These are phyloP conservation scores for Macropus fuliginosus DNA, from an alignment of 2,797 vertebrate species.

Conservation along the genomic window DNA sequence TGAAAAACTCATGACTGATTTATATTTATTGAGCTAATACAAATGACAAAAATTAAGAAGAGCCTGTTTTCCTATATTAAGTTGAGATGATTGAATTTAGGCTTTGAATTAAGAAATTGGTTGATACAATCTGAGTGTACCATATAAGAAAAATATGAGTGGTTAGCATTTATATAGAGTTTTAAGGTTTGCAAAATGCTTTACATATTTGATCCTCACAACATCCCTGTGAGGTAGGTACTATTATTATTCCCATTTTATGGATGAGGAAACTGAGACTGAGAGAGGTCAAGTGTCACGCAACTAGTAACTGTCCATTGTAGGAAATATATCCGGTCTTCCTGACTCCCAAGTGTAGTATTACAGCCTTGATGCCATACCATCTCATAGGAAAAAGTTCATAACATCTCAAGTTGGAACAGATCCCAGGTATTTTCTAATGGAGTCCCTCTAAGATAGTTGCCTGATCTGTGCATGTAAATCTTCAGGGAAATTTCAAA, in stretches of 20 bases:
- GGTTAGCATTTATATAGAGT: background rate
- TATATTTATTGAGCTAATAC: background rate
- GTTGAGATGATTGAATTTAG: background rate
- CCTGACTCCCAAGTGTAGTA: background rate
- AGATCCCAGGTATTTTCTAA: background rate
- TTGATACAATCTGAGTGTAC: background rate
- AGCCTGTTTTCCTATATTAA: background rate
- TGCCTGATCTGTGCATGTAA: background rate
- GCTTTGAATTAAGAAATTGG: slow-evolving; percentile 4
- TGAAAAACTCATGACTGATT: background rate
- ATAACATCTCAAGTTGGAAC: background rate
- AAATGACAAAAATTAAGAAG: slow-evolving; percentile 8
- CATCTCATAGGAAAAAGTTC: background rate
- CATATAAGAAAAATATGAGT: background rate
- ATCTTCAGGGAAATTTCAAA: background rate
- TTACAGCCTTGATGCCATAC: background rate
- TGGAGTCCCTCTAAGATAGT: background rate
- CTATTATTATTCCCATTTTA: background rate
- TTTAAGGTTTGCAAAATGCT: background rate
- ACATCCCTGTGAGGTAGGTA: background rate
- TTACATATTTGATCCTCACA: background rate
- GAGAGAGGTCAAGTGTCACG: background rate
- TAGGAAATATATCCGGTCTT: background rate
- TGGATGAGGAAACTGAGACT: background rate
- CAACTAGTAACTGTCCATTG: background rate